A percentile compares a stretch with the other conserved stretches of the same genome.
Evolutionary conservation across 1,140 invertebrate genomes (phyloP).

Genomic region (Bombus huntii): DNA sequence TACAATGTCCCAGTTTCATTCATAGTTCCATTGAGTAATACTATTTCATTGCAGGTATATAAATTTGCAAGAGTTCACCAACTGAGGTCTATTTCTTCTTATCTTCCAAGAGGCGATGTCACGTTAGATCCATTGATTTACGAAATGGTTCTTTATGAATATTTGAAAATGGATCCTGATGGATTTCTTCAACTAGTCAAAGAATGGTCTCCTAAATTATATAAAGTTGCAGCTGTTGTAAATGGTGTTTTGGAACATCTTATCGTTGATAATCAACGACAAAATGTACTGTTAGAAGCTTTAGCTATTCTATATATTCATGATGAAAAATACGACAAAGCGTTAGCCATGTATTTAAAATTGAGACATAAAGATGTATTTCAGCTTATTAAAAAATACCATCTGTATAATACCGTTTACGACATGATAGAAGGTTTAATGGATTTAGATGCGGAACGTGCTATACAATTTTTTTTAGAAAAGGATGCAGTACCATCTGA

Average conservation of each 20-base stretch:
- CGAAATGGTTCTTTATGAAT: conserved; percentile 97
- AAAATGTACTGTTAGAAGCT: conserved; percentile 91
- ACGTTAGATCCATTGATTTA: conserved; percentile 94
- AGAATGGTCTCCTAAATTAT: conserved; percentile 94
- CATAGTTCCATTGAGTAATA: background rate
- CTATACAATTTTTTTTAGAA: conserved; percentile 92
- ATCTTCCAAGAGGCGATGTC: conserved; percentile 89
- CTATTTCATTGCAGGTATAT: conserved; percentile 83
- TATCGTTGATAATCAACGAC: conserved; percentile 87
- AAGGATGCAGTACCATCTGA: conserved; percentile 91
- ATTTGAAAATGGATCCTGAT: conserved; percentile 92
- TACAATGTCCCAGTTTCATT: background rate
- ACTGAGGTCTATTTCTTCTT: conserved; percentile 92
- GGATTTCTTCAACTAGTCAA: conserved; percentile 95
- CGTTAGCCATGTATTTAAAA: conserved; percentile 95
- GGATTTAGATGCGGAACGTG: conserved; percentile 92
- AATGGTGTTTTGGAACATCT: conserved; percentile 92
- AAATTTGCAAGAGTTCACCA: conserved; percentile 95
- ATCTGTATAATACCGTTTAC: conserved; percentile 91
- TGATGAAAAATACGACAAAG: conserved; percentile 95
- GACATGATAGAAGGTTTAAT: conserved; percentile 96
- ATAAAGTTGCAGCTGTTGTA: conserved; percentile 93
- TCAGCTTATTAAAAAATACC: conserved; percentile 91
- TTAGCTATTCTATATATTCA: conserved; percentile 96
- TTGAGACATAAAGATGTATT: conserved; percentile 94